These are phyloP conservation scores for Leptonema lineaticorne DNA, from an alignment of 1,140 invertebrate species.

Conservation along the genomic window DNA sequence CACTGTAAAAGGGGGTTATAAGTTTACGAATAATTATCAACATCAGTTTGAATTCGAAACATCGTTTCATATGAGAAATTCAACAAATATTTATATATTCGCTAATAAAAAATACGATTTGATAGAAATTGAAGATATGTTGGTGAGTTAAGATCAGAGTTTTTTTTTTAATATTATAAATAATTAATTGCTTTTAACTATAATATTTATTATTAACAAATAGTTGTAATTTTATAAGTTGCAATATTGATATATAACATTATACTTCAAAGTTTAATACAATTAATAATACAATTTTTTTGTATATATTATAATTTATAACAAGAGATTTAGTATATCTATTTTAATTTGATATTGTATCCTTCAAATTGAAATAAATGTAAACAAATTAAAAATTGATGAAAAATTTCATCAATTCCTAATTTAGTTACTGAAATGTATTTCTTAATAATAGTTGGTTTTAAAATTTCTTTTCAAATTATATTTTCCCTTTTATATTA, in stretches of 20 bases:
- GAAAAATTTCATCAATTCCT: no score
- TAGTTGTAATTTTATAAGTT: neutral
- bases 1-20: neutral
- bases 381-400: no score
- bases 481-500: no score
- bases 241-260: neutral
- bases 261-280: neutral
- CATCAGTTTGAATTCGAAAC: neutral
- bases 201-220: neutral
- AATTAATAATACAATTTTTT: neutral
- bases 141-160: neutral
- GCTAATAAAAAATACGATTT: neutral
- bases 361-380: no score
- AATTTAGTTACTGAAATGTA: no score
- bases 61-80: neutral
- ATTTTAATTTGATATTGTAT: no score
- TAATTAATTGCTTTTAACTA: neutral
- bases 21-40: neutral
- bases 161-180: no score
- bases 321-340: no score
- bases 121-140: neutral
- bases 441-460: no score
- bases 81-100: neutral
- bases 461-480: no score
- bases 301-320: neutral